Conservation (phyloP, 2,888 invertebrate genomes). For the Hydropsyche betteni region DNA sequence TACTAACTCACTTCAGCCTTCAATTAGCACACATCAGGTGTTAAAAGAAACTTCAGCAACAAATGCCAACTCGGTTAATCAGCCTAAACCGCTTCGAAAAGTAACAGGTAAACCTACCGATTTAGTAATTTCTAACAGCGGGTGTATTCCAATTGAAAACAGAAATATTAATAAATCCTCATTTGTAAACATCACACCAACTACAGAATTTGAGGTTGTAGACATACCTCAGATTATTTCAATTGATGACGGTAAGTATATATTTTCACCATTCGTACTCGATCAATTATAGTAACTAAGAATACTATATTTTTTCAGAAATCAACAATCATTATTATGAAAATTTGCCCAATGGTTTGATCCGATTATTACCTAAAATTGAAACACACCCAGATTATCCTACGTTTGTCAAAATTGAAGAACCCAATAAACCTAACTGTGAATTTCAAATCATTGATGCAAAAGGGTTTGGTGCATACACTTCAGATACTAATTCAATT, state of each 20-base stretch:
- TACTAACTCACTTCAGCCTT: too few species aligned
- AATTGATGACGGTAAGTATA: constrained; percentile 23
- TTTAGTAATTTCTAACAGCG: constrained; percentile 49
- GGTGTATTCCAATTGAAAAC: constrained; percentile 61
- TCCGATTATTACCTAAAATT: not conserved
- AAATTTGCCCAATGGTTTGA: not conserved
- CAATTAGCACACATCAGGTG: too few species aligned
- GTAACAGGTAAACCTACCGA: not conserved
- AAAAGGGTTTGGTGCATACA: constrained; percentile 3
- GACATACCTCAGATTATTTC: constrained; percentile 65
- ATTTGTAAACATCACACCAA: constrained; percentile 52
- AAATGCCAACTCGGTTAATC: too few species aligned
- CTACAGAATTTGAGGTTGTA: constrained; percentile 64
- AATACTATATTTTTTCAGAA: not conserved
- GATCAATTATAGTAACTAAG: not conserved
- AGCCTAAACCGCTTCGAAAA: not conserved
- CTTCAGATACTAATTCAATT: constrained; percentile 8
- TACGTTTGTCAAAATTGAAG: not conserved
- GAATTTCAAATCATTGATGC: not conserved
- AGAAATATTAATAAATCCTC: constrained; percentile 44
- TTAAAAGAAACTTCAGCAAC: too few species aligned
- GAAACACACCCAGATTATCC: not conserved
- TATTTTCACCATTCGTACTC: not conserved
- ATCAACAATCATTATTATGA: too few species aligned
- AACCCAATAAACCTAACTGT: not conserved